Base-by-base conservation (phyloP, 2,113 vertebrate species). In the Ovibos moschatus region DNA sequence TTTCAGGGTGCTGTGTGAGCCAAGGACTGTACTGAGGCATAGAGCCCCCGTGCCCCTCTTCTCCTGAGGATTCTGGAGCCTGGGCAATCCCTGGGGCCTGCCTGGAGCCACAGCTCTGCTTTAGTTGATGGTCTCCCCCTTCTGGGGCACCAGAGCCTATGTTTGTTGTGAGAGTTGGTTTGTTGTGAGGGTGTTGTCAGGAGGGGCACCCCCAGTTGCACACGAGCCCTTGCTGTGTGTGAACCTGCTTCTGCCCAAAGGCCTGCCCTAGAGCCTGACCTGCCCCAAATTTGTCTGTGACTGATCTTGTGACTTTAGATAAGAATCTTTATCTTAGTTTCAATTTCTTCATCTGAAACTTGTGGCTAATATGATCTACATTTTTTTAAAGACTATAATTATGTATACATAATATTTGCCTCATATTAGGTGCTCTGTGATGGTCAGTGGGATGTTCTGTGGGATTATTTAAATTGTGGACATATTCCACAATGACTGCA, bases 1-100 rank as follows among this genome's bases (percentile, higher is more conserved):
- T 98, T 99, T 82, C 99, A 99, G 0, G 99, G 99, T 95, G 99
- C 99, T 30, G 98, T 98, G 55, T 99, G 98, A 99, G 96, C 78
- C 19, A 2, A 57, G 55, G 88, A 87, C 23, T 7, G 1, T 23
- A 23, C 25, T 33, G 79, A 55, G n/a, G 76, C 40, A 76, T 60
- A 16, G n/a, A 25, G 13, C 9, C 23, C 51, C 28, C 3, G 0
- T 16, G 6, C 14, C 12, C 23, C 2, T 47, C 28, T 57, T 45
- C 60, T 9, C 5, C 7, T 10, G 47, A 86, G 79, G 92, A 91
- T 4, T 28, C 81, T 50, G 11, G 14, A 0, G 28, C 67, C 30
- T 67, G 67, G n/a, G 53, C 6, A 0, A 30, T 6, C 14, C 62
- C 76, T 27, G 6, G 85, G 13, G 40, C 28, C 33, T 28, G 36